Base-by-base conservation (phyloP, 2,797 vertebrate species). In the Botia kubotai region DNA sequence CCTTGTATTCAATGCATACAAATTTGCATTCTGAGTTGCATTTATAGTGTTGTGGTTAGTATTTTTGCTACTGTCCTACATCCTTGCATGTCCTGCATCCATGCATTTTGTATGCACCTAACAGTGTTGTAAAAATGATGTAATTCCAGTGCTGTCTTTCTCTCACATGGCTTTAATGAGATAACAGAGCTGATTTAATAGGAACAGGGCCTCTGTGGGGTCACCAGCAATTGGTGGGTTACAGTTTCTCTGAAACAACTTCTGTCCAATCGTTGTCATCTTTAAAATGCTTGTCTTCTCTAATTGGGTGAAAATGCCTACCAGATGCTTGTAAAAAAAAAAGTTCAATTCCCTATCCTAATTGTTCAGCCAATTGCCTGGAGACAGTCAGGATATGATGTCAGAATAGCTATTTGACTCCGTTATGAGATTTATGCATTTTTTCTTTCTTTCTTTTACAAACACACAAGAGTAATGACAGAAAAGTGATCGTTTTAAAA, bases 241-340 rank as follows among this genome's bases (percentile, higher is more conserved):
- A 93, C 87, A 93, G 89, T 93, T 94, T 93, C 91, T 91, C 92
- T 88, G 88, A 88, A 92, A 91, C 90, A 92, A 93, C 94, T 93
- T 92, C 93, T 92, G 68, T 92, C 92, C 88, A 62, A 91, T 93
- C 93, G 89, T 94, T 94, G 92, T 92, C 91, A 91, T 91, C 90
- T 92, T 93, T 92, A 90, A 92, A 93, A 91, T 87, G 90, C 86
- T 89, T 92, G 91, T 93, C 93, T 93, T 90, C 91, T 93, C 93
- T 94, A 93, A 95, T 94, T 93, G 93, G 90, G 92, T 94, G 93
- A 91, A 94, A 95, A 95, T 94, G 91, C 87, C 90, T 88, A 92
- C 92, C 94, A 95, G 93, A 95, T 95, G 93, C 89, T 90, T 92
- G 91, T 94, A 63, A 36, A 29, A 63, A 14, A 93, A 63, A 77